Conservation (phyloP, 2,113 vertebrate genomes). For the Platycercus adscitus region DNA sequence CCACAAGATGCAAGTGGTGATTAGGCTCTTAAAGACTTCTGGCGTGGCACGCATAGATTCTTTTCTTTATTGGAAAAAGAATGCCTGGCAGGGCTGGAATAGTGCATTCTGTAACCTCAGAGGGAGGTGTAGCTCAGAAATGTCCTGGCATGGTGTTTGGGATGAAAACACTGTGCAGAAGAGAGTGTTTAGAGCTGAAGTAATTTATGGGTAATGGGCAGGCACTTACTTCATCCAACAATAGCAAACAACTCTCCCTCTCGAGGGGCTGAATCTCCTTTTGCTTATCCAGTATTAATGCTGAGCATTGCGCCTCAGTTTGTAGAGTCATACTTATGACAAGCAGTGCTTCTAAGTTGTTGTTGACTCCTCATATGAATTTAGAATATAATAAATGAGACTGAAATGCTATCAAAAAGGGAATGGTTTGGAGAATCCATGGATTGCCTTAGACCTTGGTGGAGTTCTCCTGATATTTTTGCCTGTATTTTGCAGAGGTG, state of each 20-base stretch:
- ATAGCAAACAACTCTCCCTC: neutral
- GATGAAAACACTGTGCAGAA: neutral
- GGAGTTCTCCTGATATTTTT: neutral
- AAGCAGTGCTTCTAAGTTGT: neutral
- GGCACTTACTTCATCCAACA: neutral
- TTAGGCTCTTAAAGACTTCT: constrained; percentile 4
- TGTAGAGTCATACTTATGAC: neutral
- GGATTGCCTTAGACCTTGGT: neutral
- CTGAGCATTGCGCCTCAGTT: neutral
- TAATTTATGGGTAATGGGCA: neutral
- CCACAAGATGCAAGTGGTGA: constrained; percentile 47
- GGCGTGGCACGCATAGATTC: neutral
- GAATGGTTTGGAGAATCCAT: neutral
- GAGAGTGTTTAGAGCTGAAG: neutral
- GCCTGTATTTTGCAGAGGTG: neutral
- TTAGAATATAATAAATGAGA: neutral
- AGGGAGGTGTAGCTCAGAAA: neutral
- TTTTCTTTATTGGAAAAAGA: neutral
- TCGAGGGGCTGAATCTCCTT: neutral
- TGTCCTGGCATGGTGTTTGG: neutral
- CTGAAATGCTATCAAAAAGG: neutral
- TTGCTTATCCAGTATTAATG: neutral
- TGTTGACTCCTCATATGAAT: neutral
- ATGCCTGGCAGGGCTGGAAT: neutral
- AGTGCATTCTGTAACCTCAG: neutral